phyloP scores from a whole-genome alignment of 2,113 vertebrate species.

The Cyprinodon brontotheroides region DNA sequence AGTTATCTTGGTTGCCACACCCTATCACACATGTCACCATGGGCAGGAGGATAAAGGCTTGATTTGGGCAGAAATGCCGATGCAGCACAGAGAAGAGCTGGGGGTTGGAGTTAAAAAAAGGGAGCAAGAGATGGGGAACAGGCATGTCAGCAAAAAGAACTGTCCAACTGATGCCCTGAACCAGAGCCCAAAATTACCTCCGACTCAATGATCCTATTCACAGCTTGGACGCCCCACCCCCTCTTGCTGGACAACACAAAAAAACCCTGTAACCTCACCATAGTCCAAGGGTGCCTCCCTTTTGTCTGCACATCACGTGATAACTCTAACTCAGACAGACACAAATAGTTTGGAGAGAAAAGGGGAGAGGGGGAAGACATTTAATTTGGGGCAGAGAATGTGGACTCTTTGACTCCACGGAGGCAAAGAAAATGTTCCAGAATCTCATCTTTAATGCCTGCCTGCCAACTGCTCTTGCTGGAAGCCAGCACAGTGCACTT shows the following conservation, averaged over 20 bases:
- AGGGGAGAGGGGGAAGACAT: slow-evolving; percentile 53
- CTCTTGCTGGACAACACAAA: slow-evolving; percentile 76
- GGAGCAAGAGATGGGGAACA: slow-evolving; percentile 64
- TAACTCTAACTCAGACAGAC: slow-evolving; percentile 72
- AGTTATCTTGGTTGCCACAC: slow-evolving; percentile 61
- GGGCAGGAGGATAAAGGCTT: slow-evolving; percentile 63
- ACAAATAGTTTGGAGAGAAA: slow-evolving; percentile 63
- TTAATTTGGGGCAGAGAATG: slow-evolving; percentile 58
- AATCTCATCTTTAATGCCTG: slow-evolving; percentile 39
- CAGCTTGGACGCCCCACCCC: slow-evolving; percentile 71
- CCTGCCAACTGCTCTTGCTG: slow-evolving; percentile 47
- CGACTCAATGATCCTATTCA: slow-evolving; percentile 92
- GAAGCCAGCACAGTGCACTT: slow-evolving; percentile 37
- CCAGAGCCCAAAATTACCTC: slow-evolving; percentile 89
- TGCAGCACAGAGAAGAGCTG: slow-evolving; percentile 65
- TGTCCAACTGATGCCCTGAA: slow-evolving; percentile 85
- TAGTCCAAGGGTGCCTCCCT: slow-evolving; percentile 78
- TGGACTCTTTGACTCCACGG: slow-evolving; percentile 23
- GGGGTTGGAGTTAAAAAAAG: slow-evolving; percentile 54
- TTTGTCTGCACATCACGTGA: slow-evolving; percentile 79
- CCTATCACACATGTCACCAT: slow-evolving; percentile 74
- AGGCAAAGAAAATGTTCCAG: slow-evolving; percentile 49
- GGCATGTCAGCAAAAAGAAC: slow-evolving; percentile 87
- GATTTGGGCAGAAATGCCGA: slow-evolving; percentile 75
- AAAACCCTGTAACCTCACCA: slow-evolving; percentile 79